Evolutionary conservation across 1,140 invertebrate genomes (phyloP).

Genomic region (Holotrichia oblita): DNA sequence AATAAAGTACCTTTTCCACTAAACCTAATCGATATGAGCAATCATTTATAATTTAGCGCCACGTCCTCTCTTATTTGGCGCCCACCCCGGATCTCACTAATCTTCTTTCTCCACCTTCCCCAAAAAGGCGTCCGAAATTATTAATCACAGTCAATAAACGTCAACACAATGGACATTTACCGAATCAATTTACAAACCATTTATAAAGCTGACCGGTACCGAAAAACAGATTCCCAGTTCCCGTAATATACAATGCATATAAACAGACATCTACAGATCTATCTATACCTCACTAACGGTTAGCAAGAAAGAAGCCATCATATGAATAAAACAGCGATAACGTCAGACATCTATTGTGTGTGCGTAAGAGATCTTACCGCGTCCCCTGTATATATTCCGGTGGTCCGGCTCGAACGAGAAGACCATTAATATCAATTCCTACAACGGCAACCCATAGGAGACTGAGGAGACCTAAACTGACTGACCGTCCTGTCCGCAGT

Average conservation of each 20-base stretch:
- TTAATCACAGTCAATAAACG: conserved; percentile 57
- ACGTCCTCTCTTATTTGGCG: too few relatives aligned
- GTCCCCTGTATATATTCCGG: conserved; percentile 6
- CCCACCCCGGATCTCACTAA: too few relatives aligned
- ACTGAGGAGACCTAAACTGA: conserved; percentile 45
- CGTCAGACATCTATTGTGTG: conserved; percentile 42
- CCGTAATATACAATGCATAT: not conserved
- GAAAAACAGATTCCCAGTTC: not conserved
- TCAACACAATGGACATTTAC: conserved; percentile 42
- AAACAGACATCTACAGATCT: not conserved
- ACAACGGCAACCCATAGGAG: conserved; percentile 28
- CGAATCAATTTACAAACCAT: not conserved
- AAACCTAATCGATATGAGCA: too few relatives aligned
- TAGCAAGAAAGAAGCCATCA: conserved; percentile 36
- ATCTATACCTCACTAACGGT: not conserved
- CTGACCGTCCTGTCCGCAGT: conserved; percentile 57
- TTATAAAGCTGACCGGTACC: not conserved
- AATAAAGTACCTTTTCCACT: too few relatives aligned
- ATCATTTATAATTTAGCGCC: too few relatives aligned
- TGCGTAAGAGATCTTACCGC: conserved; percentile 45
- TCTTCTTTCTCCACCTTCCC: not conserved
- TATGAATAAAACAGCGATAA: conserved; percentile 60
- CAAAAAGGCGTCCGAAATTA: conserved; percentile 44
- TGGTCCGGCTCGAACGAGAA: not conserved
- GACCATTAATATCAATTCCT: conserved; percentile 60